Conservation (phyloP, 2,888 invertebrate species). For the Tipula helvola region DNA sequence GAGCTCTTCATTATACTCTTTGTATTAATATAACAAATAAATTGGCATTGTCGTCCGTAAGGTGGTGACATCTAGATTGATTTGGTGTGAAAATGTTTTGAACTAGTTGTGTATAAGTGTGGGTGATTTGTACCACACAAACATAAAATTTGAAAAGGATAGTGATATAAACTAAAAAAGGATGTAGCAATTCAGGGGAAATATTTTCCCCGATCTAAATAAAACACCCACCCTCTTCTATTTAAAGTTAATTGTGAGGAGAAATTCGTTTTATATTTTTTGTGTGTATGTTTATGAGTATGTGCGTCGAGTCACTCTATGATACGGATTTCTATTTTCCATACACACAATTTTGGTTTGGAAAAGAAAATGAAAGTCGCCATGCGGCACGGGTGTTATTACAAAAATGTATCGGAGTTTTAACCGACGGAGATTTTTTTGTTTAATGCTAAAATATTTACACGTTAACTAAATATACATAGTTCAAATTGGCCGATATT, state of each 20-base stretch:
- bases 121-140: background rate
- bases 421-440: background rate
- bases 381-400: background rate
- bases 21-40: background rate
- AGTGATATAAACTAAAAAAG: background rate
- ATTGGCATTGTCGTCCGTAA: background rate
- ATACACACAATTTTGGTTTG: background rate
- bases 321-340: background rate
- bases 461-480: too few relatives aligned
- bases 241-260: background rate
- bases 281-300: background rate
- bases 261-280: background rate
- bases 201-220: background rate
- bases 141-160: background rate
- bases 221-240: background rate
- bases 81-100: background rate
- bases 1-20: background rate
- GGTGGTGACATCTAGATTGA: background rate
- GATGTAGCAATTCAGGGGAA: background rate
- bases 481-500: too few relatives aligned
- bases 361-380: background rate
- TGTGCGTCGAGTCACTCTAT: background rate
- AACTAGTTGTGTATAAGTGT: background rate
- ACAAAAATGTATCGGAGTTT: background rate
- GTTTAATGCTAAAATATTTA: too few relatives aligned